Percentiles rank a stretch among this genome's conserved stretches.
These are phyloP conservation scores for Craseonycteris thonglongyai DNA, from an alignment of 2,113 vertebrate genomes.

Conservation along the genomic window DNA sequence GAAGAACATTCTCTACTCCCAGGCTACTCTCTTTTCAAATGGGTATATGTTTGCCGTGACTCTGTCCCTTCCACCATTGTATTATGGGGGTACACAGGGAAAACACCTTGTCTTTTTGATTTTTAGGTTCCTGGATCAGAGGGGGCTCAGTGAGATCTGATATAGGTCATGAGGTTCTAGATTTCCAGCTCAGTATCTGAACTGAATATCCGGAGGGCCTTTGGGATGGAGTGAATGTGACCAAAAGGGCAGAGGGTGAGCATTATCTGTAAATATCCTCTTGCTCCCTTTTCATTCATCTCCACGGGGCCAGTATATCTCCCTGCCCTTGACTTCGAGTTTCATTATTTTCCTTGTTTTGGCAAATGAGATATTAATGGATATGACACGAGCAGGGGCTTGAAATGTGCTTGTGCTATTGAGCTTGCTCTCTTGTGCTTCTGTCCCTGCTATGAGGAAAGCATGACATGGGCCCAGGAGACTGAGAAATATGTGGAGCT, in stretches of 20 bases:
- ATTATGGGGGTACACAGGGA: neutral
- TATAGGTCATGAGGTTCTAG: neutral
- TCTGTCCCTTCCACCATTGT: neutral
- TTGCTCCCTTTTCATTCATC: neutral
- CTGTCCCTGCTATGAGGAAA: neutral
- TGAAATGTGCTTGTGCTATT: neutral
- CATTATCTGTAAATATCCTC: neutral
- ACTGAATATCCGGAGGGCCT: neutral
- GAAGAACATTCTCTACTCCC: neutral
- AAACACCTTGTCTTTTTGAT: neutral
- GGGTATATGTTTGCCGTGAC: neutral
- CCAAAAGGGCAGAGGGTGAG: neutral
- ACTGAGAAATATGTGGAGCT: neutral
- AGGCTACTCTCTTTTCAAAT: neutral
- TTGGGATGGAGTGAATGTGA: neutral
- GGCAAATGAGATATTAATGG: neutral
- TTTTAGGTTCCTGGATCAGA: neutral
- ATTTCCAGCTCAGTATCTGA: neutral
- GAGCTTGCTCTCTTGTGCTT: neutral
- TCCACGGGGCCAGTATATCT: neutral
- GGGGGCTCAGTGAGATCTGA: neutral
- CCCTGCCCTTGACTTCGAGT: neutral
- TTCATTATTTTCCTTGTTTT: neutral
- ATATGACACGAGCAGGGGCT: fast-evolving
- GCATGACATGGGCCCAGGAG: neutral